Base-by-base conservation (phyloP, 1,140 invertebrate species). In the Schlechtendalia chinensis region DNA sequence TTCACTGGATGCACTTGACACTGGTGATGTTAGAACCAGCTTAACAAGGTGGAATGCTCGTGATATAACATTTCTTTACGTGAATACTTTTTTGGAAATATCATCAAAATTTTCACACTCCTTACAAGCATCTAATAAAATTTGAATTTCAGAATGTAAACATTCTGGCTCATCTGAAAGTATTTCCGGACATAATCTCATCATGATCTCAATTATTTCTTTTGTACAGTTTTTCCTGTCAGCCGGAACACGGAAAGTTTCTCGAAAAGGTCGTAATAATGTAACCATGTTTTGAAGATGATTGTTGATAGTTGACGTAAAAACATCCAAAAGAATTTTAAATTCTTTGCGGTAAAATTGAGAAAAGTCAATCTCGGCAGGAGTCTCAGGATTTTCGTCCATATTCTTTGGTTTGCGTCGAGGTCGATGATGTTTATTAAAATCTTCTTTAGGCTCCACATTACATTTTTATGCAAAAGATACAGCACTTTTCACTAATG, bases 311-410 rank as follows among this genome's bases (percentile, higher is more conserved):
- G 22, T 50, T 27, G 32, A 53, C 22, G 39, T 74, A 74, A 74
- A 45, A 74, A 74, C 39, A 50, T 74, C 39, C 17, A 74, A 53
- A 45, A 74, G 39, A 50, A 53, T 74, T 53, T 27, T 53, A 74
- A 74, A 74, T 47, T 74, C 71, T 74, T n/a, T 74, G 22, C 27
- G 47, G 39, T 74, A 74, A 74, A 74, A 74, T 74, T 74, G 63
- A 67, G 5, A 67, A 45, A 67, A 67, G 27, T 32, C 17, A 67
- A 67, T 67, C 17, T 67, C 24, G 24, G 63, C 63, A 67, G 63
- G 8, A 67, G 63, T 67, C 45, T 47, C 45, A 47, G 45, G 45
- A 47, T 47, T 47, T 47, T 47, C 45, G 5, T 47, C 45, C 12
- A 47, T 47, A 6, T 47, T 47, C 45, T 47, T 47, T 47, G 45